A percentile compares a stretch with the other conserved stretches of the same genome.
phyloP scores from a whole-genome alignment of 1,140 invertebrate species.

The Lethrus apterus region DNA sequence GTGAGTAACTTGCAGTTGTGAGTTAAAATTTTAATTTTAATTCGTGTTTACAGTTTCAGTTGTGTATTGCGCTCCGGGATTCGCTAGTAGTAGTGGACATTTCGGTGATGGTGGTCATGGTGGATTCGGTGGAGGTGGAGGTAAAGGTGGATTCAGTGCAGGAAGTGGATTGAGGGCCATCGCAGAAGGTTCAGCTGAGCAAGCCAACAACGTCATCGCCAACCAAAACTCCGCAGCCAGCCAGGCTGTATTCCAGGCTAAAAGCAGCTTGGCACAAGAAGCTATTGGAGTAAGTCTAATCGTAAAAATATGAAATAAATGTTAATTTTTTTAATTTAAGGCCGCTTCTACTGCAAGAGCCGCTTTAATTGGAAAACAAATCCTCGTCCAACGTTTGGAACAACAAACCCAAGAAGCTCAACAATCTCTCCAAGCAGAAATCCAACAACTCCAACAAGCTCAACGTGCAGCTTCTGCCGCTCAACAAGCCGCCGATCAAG shows the following conservation, averaged over 20 bases:
- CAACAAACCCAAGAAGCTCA: conserved; percentile 58
- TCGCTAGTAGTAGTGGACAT: too few relatives aligned
- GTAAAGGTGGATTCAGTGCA: conserved; percentile 33
- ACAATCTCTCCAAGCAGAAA: conserved; percentile 53
- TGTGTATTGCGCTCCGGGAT: too few relatives aligned
- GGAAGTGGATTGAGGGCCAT: conserved; percentile 45
- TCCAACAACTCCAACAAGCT: conserved; percentile 57
- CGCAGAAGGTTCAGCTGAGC: conserved; percentile 61
- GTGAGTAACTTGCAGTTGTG: too few relatives aligned
- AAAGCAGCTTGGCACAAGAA: conserved; percentile 60
- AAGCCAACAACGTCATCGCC: conserved; percentile 58
- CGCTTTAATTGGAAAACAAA: conserved; percentile 56
- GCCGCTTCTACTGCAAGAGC: conserved; percentile 60
- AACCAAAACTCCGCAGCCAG: conserved; percentile 58
- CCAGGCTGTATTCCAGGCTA: conserved; percentile 61
- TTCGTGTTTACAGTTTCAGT: too few relatives aligned
- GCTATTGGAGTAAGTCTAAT: conserved; percentile 49
- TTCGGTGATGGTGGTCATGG: too few relatives aligned
- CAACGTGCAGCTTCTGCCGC: conserved; percentile 56
- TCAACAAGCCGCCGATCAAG: conserved; percentile 55
- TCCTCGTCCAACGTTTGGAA: conserved; percentile 54
- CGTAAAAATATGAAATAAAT: not conserved
- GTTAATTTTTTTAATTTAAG: conserved; percentile 16
- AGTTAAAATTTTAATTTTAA: too few relatives aligned
- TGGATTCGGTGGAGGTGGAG: conserved; percentile 2